Evolutionary conservation across 1,140 invertebrate species (phyloP).

Genomic region (Eriocheir sinensis): DNA sequence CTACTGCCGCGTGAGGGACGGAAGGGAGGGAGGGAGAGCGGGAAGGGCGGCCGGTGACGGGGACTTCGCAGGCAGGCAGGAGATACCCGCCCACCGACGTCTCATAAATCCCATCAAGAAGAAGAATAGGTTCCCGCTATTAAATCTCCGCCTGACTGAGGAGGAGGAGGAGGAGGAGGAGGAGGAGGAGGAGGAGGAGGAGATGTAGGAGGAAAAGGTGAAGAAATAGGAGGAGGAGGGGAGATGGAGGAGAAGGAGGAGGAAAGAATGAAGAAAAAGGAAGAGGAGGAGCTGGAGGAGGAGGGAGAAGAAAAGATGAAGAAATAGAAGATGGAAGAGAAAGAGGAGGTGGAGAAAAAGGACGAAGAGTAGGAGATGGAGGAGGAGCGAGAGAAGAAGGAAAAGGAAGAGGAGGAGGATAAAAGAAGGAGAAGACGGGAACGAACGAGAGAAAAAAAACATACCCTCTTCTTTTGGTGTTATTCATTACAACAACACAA

Average conservation of each 20-base stretch:
- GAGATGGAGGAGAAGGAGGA: neutral
- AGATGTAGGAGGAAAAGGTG: slow-evolving; percentile 7
- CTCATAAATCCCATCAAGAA: slow-evolving; percentile 2
- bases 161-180: neutral
- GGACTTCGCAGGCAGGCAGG: no score
- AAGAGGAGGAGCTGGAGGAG: neutral
- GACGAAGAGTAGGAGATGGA: no score
- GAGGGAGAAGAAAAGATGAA: no score
- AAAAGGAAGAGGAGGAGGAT: no score
- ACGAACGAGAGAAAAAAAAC: no score
- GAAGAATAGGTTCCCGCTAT: slow-evolving; percentile 1
- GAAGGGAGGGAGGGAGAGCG: neutral
- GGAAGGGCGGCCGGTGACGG: neutral
- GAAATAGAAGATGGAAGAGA: no score
- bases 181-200: neutral
- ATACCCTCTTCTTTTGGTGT: no score
- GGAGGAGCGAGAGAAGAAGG: no score
- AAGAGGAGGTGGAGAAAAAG: no score
- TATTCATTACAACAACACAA: no score
- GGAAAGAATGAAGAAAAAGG: neutral
- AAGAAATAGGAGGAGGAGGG: neutral
- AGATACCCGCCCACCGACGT: neutral
- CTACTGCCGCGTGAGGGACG: no score
- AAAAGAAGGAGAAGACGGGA: no score
- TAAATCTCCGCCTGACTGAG: neutral